Conservation (phyloP, 2,113 vertebrate species). For the Madoqua kirkii region DNA sequence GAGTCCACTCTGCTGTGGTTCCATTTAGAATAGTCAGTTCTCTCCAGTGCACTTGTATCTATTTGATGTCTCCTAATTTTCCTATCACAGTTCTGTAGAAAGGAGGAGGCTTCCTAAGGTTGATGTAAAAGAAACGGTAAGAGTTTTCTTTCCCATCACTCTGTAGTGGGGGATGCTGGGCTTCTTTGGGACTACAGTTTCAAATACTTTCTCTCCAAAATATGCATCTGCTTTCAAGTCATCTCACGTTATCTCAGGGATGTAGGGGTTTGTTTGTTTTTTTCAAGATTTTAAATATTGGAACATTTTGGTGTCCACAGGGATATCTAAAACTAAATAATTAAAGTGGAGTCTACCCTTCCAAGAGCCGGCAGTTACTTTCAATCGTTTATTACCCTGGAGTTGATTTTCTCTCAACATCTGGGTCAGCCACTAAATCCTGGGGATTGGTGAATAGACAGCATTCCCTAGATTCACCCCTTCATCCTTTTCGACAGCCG, state of each 20-base stretch:
- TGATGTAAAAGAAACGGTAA: not conserved
- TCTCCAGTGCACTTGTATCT: not conserved
- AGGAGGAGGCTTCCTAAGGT: not conserved
- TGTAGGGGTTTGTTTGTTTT: not conserved
- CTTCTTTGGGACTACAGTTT: not conserved
- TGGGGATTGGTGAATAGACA: not conserved
- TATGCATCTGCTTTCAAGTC: not conserved
- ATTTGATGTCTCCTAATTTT: not conserved
- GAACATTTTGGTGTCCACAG: not conserved
- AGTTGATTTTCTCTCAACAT: too few relatives aligned
- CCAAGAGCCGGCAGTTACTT: not conserved
- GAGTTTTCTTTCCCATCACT: not conserved
- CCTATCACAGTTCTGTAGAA: not conserved
- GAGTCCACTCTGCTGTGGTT: not conserved
- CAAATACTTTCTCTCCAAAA: not conserved
- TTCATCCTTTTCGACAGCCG: not conserved
- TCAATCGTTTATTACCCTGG: not conserved
- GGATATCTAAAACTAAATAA: not conserved
- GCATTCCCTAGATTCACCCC: not conserved
- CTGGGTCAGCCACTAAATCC: too few relatives aligned
- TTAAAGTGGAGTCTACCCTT: not conserved
- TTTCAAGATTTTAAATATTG: not conserved
- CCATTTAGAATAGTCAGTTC: not conserved
- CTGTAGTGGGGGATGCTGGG: rapidly evolving
- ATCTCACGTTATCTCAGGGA: not conserved